Evolutionary conservation across 2,113 vertebrate genomes (phyloP).

Genomic region (Microtus richardsoni): DNA sequence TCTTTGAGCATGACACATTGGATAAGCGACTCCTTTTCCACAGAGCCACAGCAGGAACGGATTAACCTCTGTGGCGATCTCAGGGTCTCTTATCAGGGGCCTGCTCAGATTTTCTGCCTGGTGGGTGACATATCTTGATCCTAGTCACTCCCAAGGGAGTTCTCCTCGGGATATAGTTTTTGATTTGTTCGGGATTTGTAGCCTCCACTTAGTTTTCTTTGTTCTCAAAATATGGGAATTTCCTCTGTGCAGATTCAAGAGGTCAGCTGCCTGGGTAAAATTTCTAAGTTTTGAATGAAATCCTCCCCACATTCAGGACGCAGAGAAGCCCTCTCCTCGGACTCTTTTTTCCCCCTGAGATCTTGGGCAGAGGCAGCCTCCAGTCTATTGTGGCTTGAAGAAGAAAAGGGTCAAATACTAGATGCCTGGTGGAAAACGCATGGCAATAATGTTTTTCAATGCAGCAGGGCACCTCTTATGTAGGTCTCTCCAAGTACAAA

Average conservation of each 20-base stretch:
- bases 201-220: slow-evolving; percentile 23
- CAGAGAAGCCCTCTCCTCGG: neutral
- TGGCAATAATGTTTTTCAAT: neutral
- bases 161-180: slow-evolving; percentile 4
- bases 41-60: neutral
- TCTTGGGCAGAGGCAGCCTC: neutral
- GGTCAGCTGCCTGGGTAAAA: neutral
- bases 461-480: neutral
- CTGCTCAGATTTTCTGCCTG: slow-evolving; percentile 62
- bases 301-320: neutral
- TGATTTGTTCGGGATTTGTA: slow-evolving; percentile 56
- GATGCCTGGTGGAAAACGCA: neutral
- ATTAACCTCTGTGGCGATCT: slow-evolving; percentile 48
- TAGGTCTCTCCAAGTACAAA: neutral
- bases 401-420: neutral
- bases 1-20: slow-evolving; percentile 39
- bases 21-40: slow-evolving; percentile 66
- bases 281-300: neutral
- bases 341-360: accelerated
- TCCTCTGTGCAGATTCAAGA: neutral
- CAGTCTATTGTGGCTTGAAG: neutral
- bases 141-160: neutral
- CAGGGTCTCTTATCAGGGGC: slow-evolving; percentile 22
- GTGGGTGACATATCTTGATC: slow-evolving; percentile 12
- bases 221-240: neutral